Conservation (phyloP, 2,888 invertebrate genomes). For the Eurois occulta region DNA sequence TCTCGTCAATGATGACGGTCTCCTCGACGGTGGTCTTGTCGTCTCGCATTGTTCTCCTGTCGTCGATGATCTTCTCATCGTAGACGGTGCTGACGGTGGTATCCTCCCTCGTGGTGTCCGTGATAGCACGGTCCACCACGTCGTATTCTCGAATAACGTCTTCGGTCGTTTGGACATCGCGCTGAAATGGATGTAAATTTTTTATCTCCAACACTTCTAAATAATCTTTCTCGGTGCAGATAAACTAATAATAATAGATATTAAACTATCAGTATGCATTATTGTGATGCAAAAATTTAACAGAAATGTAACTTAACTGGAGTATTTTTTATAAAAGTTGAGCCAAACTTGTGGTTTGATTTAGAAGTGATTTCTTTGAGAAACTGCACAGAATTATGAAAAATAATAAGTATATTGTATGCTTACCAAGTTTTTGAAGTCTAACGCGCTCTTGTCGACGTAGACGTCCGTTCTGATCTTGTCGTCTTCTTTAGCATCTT, state of each 20-base stretch:
- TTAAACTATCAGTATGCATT: neutral
- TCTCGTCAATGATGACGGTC: conserved; percentile 80
- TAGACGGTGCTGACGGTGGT: conserved; percentile 86
- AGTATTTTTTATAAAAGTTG: neutral
- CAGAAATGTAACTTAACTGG: neutral
- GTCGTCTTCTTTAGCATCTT: conserved; percentile 88
- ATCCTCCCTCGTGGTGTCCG: conserved; percentile 86
- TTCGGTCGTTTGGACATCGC: conserved; percentile 88
- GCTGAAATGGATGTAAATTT: conserved; percentile 75
- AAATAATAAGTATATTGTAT: neutral
- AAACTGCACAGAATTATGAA: neutral
- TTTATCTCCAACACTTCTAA: conserved; percentile 36
- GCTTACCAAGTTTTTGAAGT: conserved; percentile 90
- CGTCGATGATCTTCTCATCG: conserved; percentile 85
- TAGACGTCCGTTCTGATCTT: conserved; percentile 88
- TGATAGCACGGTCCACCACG: conserved; percentile 88
- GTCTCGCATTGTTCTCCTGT: conserved; percentile 87
- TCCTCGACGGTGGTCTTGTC: conserved; percentile 83
- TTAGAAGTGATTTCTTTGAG: neutral
- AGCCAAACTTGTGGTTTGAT: neutral
- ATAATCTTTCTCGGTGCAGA: conserved; percentile 22
- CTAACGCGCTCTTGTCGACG: conserved; percentile 88
- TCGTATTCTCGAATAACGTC: conserved; percentile 87
- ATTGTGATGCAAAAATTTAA: neutral
- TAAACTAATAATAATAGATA: conserved; percentile 15